Percentiles rank a stretch among this genome's conserved stretches.
Conservation (phyloP, 2,888 invertebrate species). For the Entomobrya proxima region DNA sequence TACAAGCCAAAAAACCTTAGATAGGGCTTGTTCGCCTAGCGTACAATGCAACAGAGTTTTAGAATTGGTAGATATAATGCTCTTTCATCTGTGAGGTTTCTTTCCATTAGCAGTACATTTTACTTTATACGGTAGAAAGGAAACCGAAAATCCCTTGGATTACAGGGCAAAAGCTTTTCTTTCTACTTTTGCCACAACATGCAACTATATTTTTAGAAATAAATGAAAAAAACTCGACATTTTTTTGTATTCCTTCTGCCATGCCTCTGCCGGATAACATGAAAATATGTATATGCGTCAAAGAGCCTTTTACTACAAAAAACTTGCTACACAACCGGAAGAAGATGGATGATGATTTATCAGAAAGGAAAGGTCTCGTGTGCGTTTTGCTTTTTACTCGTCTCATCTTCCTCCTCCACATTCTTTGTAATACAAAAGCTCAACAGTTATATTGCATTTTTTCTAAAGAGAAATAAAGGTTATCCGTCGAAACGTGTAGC, state of each 20-base stretch:
- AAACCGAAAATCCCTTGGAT: slow-evolving; percentile 45
- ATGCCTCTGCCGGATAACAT: neutral
- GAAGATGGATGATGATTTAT: slow-evolving; percentile 64
- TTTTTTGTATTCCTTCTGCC: neutral
- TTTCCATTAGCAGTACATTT: slow-evolving; percentile 43
- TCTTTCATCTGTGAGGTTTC: slow-evolving; percentile 51
- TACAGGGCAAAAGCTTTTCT: slow-evolving; percentile 19
- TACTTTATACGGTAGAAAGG: slow-evolving; percentile 22
- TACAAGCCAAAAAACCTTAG: neutral
- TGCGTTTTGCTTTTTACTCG: neutral
- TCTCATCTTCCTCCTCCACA: neutral
- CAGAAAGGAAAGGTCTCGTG: slow-evolving; percentile 27
- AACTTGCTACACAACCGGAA: slow-evolving; percentile 49
- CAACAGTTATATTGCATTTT: slow-evolving; percentile 4
- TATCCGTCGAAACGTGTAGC: neutral
- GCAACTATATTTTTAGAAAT: neutral
- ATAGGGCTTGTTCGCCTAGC: neutral
- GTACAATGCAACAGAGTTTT: neutral
- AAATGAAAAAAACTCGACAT: neutral
- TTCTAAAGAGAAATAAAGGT: neutral
- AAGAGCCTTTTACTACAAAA: slow-evolving; percentile 10
- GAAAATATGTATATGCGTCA: slow-evolving; percentile 11
- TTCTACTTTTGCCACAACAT: neutral
- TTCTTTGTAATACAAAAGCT: neutral
- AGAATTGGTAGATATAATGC: neutral